Evolutionary conservation across 2,888 invertebrate species (phyloP), one percentile per base, ranked within the genome.

Genomic region (Philereme transversata): DNA sequence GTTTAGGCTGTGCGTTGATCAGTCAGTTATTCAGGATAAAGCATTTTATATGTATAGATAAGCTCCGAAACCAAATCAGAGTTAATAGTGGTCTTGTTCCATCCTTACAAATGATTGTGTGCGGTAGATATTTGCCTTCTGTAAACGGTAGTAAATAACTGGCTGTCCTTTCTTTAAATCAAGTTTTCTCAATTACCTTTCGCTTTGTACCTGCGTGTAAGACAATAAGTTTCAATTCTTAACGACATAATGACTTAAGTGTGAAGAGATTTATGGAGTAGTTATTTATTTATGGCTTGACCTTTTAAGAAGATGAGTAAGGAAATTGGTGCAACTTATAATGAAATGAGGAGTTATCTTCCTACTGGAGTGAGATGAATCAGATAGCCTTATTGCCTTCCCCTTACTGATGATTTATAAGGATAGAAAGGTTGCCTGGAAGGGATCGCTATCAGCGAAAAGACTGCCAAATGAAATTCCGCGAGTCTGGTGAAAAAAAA

Each of bases 171-270:
- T 69, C 62, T 35, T 62, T 56, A 45, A 22, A 57, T 41, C 52
- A 33, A 45, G 49, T 52, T 58, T 65, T 48, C 49, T 43, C 54
- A 73, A 72, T 69, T 64, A 65, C 68, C 70, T 72, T 72, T 72
- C 71, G 53, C 63, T 53, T 51, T 48, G 47, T 53, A n/a, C 11
- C 22, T 43, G 43, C 46, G 51, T 45, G 62, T 55, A 52, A 40
- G 22, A 63, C 62, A 63, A 63, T 59, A 59, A 56, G 44, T 63
- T 62, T 58, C 58, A 62, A 62, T 62, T 55, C 53, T 62, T 62
- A 58, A 58, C 58, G 62, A 62, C 59, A 63, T 63, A 59, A 63
- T 63, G 56, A 57, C 63, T 63, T 63, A 63, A 59, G 63, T 63
- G 59, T 52, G 43, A 56, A 56, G 52, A 36, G 63, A 63, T 63